Base-by-base conservation (phyloP, 2,113 vertebrate species). In the Madoqua kirkii region DNA sequence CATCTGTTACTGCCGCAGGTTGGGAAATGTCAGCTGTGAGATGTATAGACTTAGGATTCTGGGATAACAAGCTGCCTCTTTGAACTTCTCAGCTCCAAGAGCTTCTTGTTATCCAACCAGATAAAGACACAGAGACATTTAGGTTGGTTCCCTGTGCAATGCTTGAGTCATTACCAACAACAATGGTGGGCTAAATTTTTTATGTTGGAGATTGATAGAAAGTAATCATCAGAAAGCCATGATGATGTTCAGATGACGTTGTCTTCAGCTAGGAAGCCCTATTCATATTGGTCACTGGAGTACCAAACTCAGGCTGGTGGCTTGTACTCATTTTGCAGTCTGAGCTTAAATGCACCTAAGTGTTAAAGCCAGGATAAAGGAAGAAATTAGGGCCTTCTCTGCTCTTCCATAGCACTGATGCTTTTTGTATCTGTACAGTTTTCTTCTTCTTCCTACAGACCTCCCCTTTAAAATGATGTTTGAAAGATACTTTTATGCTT, bases 121-220 rank as follows among this genome's bases (percentile, higher is more conserved):
- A 92, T 90, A 92, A 85, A 57, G 62, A 96, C 36, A 87, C 40
- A n/a, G 48, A 74, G 62, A 97, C 10, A 86, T 89, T 89, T 97
- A 97, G n/a, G 79, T 91, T 93, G n/a, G 82, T 92, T 94, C 9
- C 82, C 23, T 15, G 0, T 60, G 1, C 91, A 93, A 89, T 97
- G 98, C 79, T 98, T 93, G 82, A 97, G 82, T 55, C 40, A 95
- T 57, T 98, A 36, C 23, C 33, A 92, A 48, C 7, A 89, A 92
- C 2, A 91, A 71, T 85, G 96, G 91, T 95, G 48, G 96, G 83
- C 93, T 93, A 89, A 92, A 96, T 45, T 64, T 84, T 83, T 45
- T 62, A 14, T 43, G n/a, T 23, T 15, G 33, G n/a, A 50, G 29
- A 31, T 52, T 8, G 57, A 19, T 52, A 19, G 29, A 54, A 25